These are phyloP conservation scores for Piprites chloris DNA, from an alignment of 2,113 vertebrate species.

Conservation along the genomic window DNA sequence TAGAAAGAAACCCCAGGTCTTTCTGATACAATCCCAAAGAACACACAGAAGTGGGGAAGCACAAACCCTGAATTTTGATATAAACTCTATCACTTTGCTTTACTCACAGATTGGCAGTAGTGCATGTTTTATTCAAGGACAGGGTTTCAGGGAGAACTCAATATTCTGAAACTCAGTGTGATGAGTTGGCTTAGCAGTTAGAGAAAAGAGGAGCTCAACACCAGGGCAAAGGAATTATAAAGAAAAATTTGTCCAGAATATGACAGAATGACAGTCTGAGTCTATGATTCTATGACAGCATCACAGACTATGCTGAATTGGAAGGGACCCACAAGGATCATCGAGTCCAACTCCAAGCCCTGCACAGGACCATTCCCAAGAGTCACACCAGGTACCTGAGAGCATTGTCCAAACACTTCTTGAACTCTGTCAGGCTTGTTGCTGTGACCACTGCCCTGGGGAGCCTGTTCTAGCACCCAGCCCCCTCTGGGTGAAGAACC, in stretches of 20 bases:
- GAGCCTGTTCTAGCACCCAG: neutral
- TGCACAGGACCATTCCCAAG: neutral
- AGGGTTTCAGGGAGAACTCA: neutral
- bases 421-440: neutral
- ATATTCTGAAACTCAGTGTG: neutral
- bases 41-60: rapidly evolving
- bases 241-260: neutral
- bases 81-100: neutral
- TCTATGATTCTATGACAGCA: too few species aligned
- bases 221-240: neutral
- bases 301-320: neutral
- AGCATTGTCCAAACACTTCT: neutral
- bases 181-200: neutral
- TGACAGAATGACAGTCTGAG: neutral
- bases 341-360: neutral
- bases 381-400: neutral
- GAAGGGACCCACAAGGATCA: neutral
- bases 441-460: neutral
- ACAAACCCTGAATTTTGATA: neutral
- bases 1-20: neutral
- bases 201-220: neutral
- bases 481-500: neutral
- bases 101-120: rapidly evolving
- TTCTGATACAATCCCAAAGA: neutral
- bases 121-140: rapidly evolving